These are phyloP conservation scores for Trimorus sp. DNA, from an alignment of 2,888 invertebrate genomes.

Conservation along the genomic window DNA sequence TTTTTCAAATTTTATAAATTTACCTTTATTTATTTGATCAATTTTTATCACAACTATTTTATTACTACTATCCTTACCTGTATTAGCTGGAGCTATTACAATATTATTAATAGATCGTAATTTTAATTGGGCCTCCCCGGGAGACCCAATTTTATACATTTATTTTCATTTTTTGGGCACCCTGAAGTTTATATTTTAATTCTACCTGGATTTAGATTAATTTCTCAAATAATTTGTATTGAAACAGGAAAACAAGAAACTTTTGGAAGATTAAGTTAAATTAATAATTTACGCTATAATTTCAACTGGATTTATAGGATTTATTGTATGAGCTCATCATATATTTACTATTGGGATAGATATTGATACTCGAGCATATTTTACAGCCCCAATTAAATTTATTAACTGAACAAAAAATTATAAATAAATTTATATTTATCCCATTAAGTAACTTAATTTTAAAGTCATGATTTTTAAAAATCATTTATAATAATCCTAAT, in stretches of 20 bases:
- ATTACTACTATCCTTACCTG: conserved; percentile 87
- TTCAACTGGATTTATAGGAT: conserved; percentile 91
- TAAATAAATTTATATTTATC: too few species aligned
- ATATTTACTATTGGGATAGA: conserved; percentile 94
- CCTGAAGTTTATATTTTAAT: conserved; percentile 94
- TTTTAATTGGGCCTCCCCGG: conserved; percentile 91
- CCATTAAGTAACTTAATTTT: too few species aligned
- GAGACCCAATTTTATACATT: conserved; percentile 83
- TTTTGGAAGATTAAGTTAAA: conserved; percentile 87
- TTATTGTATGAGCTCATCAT: conserved; percentile 93
- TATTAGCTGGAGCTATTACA: conserved; percentile 90
- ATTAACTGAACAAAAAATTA: too few species aligned
- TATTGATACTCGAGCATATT: conserved; percentile 91
- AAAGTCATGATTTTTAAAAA: too few species aligned
- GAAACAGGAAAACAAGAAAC: conserved; percentile 89
- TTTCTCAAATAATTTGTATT: conserved; percentile 89
- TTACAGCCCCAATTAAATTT: conserved; percentile 92
- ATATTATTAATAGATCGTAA: conserved; percentile 91
- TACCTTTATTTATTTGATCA: conserved; percentile 86
- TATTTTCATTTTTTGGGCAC: conserved; percentile 91
- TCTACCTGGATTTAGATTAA: conserved; percentile 91
- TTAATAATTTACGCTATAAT: conserved; percentile 93
- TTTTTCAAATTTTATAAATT: neutral
- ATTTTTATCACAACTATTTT: conserved; percentile 85
- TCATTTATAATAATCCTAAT: too few species aligned